A percentile compares a stretch with the other conserved stretches of the same genome.
Evolutionary conservation across 2,888 invertebrate genomes (phyloP).

Genomic region (Pseudeuparius sepicola): DNA sequence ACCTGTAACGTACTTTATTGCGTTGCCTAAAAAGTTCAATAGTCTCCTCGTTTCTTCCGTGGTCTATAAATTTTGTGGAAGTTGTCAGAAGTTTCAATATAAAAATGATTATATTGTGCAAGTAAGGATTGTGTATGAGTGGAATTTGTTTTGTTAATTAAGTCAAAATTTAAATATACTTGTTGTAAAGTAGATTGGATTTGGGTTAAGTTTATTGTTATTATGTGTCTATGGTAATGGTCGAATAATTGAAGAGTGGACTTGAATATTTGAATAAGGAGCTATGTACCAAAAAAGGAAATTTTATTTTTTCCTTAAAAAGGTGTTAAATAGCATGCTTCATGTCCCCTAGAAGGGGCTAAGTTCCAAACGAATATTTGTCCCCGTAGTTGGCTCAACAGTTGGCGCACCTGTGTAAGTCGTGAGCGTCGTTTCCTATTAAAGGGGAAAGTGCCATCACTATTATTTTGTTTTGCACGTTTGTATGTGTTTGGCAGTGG

Average conservation of each 20-base stretch:
- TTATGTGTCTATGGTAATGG: no score
- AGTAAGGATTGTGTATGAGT: no score
- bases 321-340: neutral
- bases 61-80: no score
- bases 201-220: no score
- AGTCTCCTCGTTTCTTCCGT: no score
- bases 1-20: no score
- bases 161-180: no score
- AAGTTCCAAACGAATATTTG: constrained; percentile 3
- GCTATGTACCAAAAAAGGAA: neutral
- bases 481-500: neutral
- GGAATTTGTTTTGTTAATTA: no score
- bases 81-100: no score
- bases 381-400: constrained; percentile 3
- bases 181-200: no score
- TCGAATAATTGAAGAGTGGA: neutral
- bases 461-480: constrained; percentile 2
- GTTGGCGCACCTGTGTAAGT: constrained; percentile 1
- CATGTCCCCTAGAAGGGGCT: constrained; percentile 1
- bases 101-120: no score
- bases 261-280: constrained; percentile 1
- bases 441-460: constrained; percentile 3
- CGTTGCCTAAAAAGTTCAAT: no score
- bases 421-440: constrained; percentile 2
- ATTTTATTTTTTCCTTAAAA: constrained; percentile 3